Evolutionary conservation across 2,888 invertebrate species (phyloP), one percentile per base, ranked within the genome.

Genomic region (Ametastegia equiseti): DNA sequence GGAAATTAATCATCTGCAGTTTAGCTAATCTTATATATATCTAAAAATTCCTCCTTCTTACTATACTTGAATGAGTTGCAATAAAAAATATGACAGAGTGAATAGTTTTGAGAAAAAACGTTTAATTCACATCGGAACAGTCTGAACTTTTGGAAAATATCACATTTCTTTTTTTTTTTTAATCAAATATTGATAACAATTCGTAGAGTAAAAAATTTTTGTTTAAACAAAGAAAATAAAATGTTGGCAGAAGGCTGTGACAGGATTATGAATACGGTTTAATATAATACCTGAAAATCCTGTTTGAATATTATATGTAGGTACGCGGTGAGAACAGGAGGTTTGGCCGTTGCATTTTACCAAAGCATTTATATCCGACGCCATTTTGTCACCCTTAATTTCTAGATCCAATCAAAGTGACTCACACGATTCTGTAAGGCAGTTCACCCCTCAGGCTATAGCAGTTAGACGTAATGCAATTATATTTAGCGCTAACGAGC

Each of bases 401-500:
- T 87, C 84, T 85, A 80, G 88, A 89, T 89, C 90, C 90, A 91
- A 91, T 91, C 88, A 88, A 90, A 90, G 89, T 90, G 90, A 91
- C 87, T 90, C 90, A 90, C 84, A 86, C 87, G 86, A 87, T 84
- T 86, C 86, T 84, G 85, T 84, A 82, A 85, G 84, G 86, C 86
- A 84, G 84, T 84, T 81, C 81, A 82, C 85, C 83, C 85, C 84
- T 87, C 86, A 83, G 86, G 88, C 85, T 84, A 81, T 85, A 84
- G 86, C 86, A 85, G 87, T 87, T 87, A 86, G 69, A 67, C 90
- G 90, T 91, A 88, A 91, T 88, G 90, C 88, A 91, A 91, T 91
- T 91, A 90, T 89, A 86, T 88, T 90, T 87, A 89, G 89, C 88
- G 86, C 87, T 91, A 91, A 91, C 91, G 91, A 91, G 91, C 91